These are phyloP conservation scores for Gastrophryne carolinensis DNA, from an alignment of 2,797 vertebrate species.

Conservation along the genomic window DNA sequence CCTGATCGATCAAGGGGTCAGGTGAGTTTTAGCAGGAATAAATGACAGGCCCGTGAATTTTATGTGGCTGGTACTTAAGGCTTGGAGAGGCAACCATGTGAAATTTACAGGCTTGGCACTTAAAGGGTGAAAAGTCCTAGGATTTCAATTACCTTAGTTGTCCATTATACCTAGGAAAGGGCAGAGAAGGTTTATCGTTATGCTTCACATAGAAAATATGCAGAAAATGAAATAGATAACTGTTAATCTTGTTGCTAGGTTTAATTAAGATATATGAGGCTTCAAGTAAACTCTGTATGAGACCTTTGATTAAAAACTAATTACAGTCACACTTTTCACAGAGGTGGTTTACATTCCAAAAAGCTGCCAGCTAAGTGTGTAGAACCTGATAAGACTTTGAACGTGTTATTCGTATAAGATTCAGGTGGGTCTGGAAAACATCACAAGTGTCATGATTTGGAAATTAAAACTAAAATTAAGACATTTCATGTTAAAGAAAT, in stretches of 20 bases:
- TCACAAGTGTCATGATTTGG: constrained; percentile 33
- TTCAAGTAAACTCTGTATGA: constrained; percentile 78
- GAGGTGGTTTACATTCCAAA: constrained; percentile 73
- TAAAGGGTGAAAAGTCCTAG: too few relatives aligned
- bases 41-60: too few relatives aligned
- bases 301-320: constrained; percentile 81
- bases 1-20: too few relatives aligned
- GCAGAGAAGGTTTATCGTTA: constrained; percentile 12
- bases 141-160: too few relatives aligned
- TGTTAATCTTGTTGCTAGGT: constrained; percentile 54
- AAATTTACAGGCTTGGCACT: too few relatives aligned
- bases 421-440: constrained; percentile 53
- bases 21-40: too few relatives aligned
- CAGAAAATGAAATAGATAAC: constrained; percentile 25
- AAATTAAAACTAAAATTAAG: constrained; percentile 7
- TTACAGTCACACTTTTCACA: constrained; percentile 68
- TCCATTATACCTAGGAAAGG: too few relatives aligned
- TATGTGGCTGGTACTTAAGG: too few relatives aligned
- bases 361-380: constrained; percentile 64
- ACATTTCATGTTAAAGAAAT: background rate
- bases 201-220: constrained; percentile 29
- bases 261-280: constrained; percentile 76
- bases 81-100: too few relatives aligned
- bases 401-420: constrained; percentile 13
- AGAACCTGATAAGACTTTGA: constrained; percentile 62